Evolutionary conservation across 2,888 invertebrate species (phyloP), one percentile per base, ranked within the genome.

Genomic region (Lordiphosa andalusiaca): DNA sequence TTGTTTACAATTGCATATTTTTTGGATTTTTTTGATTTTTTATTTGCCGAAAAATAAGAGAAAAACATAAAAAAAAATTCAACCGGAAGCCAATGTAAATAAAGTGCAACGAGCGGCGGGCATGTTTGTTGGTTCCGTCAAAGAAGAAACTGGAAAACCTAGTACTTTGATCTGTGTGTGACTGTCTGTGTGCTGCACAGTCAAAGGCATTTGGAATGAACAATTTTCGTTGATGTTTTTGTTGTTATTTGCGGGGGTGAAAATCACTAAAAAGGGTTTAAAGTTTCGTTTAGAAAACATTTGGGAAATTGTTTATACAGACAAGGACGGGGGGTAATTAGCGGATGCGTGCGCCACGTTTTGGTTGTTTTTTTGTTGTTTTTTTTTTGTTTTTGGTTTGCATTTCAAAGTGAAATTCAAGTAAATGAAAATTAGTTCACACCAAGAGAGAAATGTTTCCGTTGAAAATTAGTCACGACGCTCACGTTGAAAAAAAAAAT

Each of bases 51-150:
- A 50, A 36, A 42, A 42, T 30, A 52, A 41, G 39, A 62, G 68
- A 23, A 53, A 49, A 55, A 42, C 16, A 16, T 1, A 16, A 16
- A 16, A 13, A 48, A 13, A 33, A 42, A 80, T 66, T 83, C 85
- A 76, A 83, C 85, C 80, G 80, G 80, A 80, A 80, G 80, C 85
- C 81, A 80, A 80, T 85, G 80, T 80, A 80, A 80, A 80, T 80
- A 80, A 84, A 80, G 63, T 80, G 84, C 76, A 44, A 16, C 16
- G 16, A 2, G 16, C 16, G 16, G 4, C 57, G 57, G 42, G 55
- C 65, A 76, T 80, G 85, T 80, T 80, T 80, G 80, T 80, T 63
- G 63, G 63, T 83, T 84, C 83, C 83, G 83, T 80, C 85, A 76
- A 80, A 76, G 46, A 60, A 21, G 42, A 42, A 30, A 23, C 38